Evolutionary conservation across 1,140 invertebrate species (phyloP).

Genomic region (Dreissena polymorpha): DNA sequence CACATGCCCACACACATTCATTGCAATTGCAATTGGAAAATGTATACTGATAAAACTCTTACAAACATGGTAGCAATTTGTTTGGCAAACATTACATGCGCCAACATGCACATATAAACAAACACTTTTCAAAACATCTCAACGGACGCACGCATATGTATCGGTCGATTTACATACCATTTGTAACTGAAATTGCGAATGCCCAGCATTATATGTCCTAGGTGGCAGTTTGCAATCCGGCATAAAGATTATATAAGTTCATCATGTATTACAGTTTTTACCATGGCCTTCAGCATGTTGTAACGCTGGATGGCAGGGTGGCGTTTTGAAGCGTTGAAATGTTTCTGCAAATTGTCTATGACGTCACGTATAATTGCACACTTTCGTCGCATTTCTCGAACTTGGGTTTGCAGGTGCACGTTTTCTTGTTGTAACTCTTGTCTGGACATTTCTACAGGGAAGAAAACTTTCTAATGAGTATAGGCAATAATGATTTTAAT

Average conservation of each 20-base stretch:
- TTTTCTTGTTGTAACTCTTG: constrained; percentile 70
- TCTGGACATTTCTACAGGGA: constrained; percentile 69
- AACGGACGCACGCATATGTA: no score
- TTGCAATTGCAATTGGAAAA: no score
- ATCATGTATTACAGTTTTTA: constrained; percentile 69
- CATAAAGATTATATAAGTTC: constrained; percentile 51
- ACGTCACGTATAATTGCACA: constrained; percentile 69
- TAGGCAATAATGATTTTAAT: no score
- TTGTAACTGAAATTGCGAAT: no score
- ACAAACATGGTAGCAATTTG: no score
- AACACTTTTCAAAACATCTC: no score
- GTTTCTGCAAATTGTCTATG: constrained; percentile 68
- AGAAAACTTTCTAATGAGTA: neutral
- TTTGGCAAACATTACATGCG: no score
- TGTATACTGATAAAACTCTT: no score
- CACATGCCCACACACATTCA: no score
- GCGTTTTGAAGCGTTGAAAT: constrained; percentile 72
- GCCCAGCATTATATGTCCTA: no score
- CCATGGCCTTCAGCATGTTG: constrained; percentile 68
- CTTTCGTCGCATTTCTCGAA: constrained; percentile 66
- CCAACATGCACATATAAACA: no score
- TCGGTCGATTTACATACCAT: no score
- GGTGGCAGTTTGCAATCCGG: neutral
- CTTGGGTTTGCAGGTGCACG: constrained; percentile 64
- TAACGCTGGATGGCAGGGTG: constrained; percentile 68